Percentiles rank a stretch among this genome's conserved stretches.
These are phyloP conservation scores for Calidris pygmaea DNA, from an alignment of 2,113 vertebrate species.

Conservation along the genomic window DNA sequence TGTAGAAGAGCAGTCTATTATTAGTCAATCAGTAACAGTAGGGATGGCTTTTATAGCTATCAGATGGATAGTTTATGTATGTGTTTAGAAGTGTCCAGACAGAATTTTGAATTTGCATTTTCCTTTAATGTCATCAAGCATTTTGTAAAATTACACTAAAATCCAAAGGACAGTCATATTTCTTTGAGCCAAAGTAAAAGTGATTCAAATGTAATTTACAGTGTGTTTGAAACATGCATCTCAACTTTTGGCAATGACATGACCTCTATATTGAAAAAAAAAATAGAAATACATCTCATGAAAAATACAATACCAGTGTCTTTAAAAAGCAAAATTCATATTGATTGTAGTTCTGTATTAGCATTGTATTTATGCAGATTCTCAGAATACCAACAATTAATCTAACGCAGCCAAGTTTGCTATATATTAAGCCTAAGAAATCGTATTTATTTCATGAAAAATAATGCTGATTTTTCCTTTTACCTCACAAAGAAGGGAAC, in stretches of 20 bases:
- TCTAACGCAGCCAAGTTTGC: not conserved
- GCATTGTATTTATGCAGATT: not conserved
- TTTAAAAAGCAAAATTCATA: not conserved
- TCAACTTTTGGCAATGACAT: not conserved
- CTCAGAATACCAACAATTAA: not conserved
- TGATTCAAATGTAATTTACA: not conserved
- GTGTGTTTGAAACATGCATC: not conserved
- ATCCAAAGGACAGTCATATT: not conserved
- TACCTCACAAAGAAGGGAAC: not conserved
- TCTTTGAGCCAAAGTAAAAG: not conserved
- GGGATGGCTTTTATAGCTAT: not conserved
- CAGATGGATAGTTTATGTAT: not conserved
- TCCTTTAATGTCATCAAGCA: not conserved
- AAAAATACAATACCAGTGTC: not conserved
- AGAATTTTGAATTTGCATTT: not conserved
- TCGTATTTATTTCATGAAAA: not conserved
- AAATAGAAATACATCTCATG: not conserved
- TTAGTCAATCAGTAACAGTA: not conserved
- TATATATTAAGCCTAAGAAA: not conserved
- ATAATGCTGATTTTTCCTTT: not conserved
- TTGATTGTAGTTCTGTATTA: not conserved
- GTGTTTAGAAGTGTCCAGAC: not conserved
- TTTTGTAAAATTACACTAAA: not conserved
- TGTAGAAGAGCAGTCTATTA: not conserved
- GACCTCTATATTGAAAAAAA: not conserved